Evolutionary conservation across 2,888 invertebrate genomes (phyloP), one percentile per base, ranked within the genome.

Genomic region (Lasioglossum vierecki): DNA sequence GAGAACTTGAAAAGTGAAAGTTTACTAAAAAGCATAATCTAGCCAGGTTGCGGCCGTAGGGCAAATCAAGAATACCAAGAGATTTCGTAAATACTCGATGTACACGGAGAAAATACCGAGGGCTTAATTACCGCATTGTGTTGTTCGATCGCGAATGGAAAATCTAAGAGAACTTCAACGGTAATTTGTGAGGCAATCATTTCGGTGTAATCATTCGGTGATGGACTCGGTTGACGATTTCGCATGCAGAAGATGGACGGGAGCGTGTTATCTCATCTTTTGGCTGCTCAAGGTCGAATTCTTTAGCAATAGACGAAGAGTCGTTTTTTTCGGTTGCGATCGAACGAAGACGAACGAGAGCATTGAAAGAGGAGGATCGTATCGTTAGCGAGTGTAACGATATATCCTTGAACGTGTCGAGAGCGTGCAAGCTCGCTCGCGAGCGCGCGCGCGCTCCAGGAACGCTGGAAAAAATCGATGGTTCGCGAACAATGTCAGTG

Each of bases 401-500:
- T 63, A 3, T 63, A 63, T 35, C 63, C 30, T 63, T 18, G 30
- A 26, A 30, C 18, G 30, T 18, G 63, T 30, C 30, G 30, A 30
- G 30, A 30, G 30, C 30, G 30, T 30, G 30, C 30, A 30, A 30
- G 30, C 30, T 30, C 30, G 30, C 30, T 30, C 30, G 30, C 26
- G 26, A 15, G 30, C 6, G 63, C 6, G 15, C 4, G 60, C 26
- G 26, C 30, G 30, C 30, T 30, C 6, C 63, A 30, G 30, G 63
- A 63, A 63, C 63, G 63, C 63, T 30, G 63, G 30, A 35, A 63
- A 35, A 63, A 63, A 63, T 63, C 63, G 63, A 63, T 63, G 63
- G 30, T 30, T 0, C 63, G 63, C 30, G 63, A 8, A 63, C 63
- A 63, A 63, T 63, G 63, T 30, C 30, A 1, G 18, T 8, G 63